These are phyloP conservation scores for Drosophila phalerata DNA, from an alignment of 2,888 invertebrate genomes.

Conservation along the genomic window DNA sequence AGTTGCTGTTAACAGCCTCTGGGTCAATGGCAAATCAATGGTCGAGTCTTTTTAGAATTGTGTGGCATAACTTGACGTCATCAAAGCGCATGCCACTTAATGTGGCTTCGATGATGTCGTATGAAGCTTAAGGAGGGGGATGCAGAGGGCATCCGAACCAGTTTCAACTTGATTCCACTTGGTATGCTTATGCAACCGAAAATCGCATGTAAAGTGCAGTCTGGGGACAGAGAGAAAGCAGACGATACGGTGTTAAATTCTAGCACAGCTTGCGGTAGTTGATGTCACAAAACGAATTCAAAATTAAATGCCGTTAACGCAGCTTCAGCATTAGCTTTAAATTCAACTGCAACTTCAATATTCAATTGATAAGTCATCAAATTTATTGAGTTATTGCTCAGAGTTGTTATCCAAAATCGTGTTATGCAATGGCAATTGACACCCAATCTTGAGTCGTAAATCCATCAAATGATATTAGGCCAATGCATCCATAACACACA, in stretches of 20 bases:
- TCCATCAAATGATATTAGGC: conserved; percentile 24
- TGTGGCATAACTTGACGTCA: conserved; percentile 51
- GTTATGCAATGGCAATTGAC: conserved; percentile 44
- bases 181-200: conserved; percentile 44
- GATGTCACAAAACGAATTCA: conserved; percentile 69
- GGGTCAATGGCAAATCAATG: conserved; percentile 52
- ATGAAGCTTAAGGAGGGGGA: conserved; percentile 6
- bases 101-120: conserved; percentile 8
- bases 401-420: conserved; percentile 32
- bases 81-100: conserved; percentile 20
- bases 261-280: conserved; percentile 76
- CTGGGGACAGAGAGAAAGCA: conserved; percentile 37
- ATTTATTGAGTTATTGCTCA: conserved; percentile 37
- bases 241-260: conserved; percentile 53
- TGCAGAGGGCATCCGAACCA: conserved; percentile 23
- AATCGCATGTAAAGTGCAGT: conserved; percentile 42
- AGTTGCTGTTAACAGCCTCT: conserved; percentile 24
- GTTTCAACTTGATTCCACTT: conserved; percentile 24
- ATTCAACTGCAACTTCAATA: neutral
- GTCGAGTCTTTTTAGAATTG: conserved; percentile 36
- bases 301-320: conserved; percentile 48
- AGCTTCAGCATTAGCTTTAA: neutral
- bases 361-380: conserved; percentile 25
- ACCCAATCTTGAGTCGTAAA: conserved; percentile 26
- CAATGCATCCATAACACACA: conserved; percentile 19